Conservation (phyloP, 2,888 invertebrate genomes). For the Thalpophila matura region DNA sequence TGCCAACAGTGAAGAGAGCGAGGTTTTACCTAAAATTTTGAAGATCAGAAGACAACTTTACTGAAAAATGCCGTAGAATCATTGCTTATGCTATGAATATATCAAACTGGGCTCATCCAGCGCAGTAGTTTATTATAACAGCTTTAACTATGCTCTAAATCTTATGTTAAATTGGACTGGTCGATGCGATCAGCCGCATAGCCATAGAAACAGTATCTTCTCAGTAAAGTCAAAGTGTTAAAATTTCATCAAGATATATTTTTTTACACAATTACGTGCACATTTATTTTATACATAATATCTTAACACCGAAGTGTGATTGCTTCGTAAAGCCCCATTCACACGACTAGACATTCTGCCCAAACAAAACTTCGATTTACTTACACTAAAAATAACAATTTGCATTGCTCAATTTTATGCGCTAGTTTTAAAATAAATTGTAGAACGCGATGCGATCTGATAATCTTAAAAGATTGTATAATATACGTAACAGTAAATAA, state of each 20-base stretch:
- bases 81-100: slow-evolving; percentile 11
- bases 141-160: slow-evolving; percentile 8
- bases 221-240: slow-evolving; percentile 20
- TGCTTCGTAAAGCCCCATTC: slow-evolving; percentile 47
- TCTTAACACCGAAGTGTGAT: slow-evolving; percentile 50
- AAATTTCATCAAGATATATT: slow-evolving; percentile 23
- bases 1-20: slow-evolving; percentile 63
- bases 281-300: slow-evolving; percentile 34
- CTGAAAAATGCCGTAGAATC: slow-evolving; percentile 27
- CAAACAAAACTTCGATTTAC: slow-evolving; percentile 26
- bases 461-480: background rate
- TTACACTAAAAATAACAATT: slow-evolving; percentile 11
- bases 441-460: slow-evolving; percentile 16
- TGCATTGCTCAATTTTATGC: slow-evolving; percentile 10
- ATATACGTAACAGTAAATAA: too few species aligned
- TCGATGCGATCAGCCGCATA: slow-evolving; percentile 51
- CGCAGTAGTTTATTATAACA: background rate
- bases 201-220: slow-evolving; percentile 1
- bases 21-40: slow-evolving; percentile 15
- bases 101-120: slow-evolving; percentile 26
- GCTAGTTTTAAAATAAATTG: background rate
- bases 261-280: slow-evolving; percentile 25
- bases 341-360: slow-evolving; percentile 60
- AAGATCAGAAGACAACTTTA: slow-evolving; percentile 29
- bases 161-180: slow-evolving; percentile 21